Conservation (phyloP, 2,797 vertebrate species). For the Parauchenoglanis ngamensis region DNA sequence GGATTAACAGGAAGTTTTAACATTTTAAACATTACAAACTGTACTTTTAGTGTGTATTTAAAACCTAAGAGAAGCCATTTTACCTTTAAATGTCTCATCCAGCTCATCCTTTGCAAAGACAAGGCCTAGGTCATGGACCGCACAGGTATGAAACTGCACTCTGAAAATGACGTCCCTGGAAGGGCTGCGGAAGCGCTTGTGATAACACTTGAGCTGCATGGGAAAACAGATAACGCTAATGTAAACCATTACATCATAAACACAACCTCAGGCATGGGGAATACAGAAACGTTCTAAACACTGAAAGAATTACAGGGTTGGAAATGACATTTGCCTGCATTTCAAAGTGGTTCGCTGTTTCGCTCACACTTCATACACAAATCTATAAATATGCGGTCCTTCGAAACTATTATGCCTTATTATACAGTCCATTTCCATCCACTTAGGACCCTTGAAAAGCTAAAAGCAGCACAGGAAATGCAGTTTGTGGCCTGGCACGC, state of each 20-base stretch:
- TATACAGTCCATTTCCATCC: slow-evolving; percentile 20
- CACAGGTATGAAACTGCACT: slow-evolving; percentile 96
- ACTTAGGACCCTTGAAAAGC: background rate
- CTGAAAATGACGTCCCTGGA: slow-evolving; percentile 92
- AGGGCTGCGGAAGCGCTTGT: slow-evolving; percentile 90
- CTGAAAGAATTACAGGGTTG: background rate
- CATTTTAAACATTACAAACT: background rate
- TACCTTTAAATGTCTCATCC: slow-evolving; percentile 95
- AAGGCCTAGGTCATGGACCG: slow-evolving; percentile 89
- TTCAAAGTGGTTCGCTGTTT: background rate
- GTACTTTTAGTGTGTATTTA: background rate
- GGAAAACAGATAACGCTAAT: slow-evolving; percentile 24
- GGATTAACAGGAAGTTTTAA: background rate
- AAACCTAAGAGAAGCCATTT: slow-evolving; percentile 73
- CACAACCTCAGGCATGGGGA: background rate
- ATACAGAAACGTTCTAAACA: background rate
- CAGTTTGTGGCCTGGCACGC: slow-evolving; percentile 29
- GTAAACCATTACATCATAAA: slow-evolving; percentile 31
- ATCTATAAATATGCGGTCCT: background rate
- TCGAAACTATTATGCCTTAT: background rate
- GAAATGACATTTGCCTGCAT: background rate
- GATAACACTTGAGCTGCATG: slow-evolving; percentile 93
- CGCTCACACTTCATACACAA: background rate
- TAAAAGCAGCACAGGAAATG: slow-evolving; percentile 15
- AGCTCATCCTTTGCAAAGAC: slow-evolving; percentile 95